These are phyloP conservation scores for Branchellion lobata DNA, from an alignment of 2,888 invertebrate genomes.

Conservation along the genomic window DNA sequence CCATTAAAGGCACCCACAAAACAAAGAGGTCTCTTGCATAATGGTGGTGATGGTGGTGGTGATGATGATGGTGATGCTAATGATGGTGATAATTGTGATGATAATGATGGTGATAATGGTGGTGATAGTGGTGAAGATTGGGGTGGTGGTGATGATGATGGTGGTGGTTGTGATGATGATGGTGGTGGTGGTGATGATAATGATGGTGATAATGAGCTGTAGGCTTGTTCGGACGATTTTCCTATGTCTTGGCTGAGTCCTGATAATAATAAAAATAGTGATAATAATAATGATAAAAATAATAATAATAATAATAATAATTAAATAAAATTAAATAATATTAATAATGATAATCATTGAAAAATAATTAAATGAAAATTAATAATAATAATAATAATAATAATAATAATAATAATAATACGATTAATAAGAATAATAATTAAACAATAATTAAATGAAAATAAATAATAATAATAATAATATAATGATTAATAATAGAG, in stretches of 20 bases:
- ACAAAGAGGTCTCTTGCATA: background rate
- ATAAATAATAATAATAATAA: no score
- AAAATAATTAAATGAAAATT: background rate
- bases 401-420: no score
- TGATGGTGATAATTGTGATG: background rate
- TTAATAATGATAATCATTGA: background rate
- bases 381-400: no score
- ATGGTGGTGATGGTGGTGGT: background rate
- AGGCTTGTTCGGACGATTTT: background rate
- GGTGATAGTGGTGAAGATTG: background rate
- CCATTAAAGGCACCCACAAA: constrained; percentile 27
- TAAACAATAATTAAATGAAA: no score
- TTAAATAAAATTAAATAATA: constrained; percentile 14
- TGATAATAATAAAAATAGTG: no score
- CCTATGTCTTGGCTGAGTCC: background rate
- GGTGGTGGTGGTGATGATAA: constrained; percentile 12
- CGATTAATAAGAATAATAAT: background rate
- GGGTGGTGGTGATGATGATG: background rate
- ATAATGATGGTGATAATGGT: background rate
- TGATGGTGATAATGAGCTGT: constrained; percentile 7
- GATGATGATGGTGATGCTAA: background rate
- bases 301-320: background rate
- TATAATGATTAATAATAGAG: no score
- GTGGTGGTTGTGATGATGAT: background rate
- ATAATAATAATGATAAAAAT: background rate